These are phyloP conservation scores for Ichneumoninae sp. DNA, from an alignment of 2,888 invertebrate species.

Conservation along the genomic window DNA sequence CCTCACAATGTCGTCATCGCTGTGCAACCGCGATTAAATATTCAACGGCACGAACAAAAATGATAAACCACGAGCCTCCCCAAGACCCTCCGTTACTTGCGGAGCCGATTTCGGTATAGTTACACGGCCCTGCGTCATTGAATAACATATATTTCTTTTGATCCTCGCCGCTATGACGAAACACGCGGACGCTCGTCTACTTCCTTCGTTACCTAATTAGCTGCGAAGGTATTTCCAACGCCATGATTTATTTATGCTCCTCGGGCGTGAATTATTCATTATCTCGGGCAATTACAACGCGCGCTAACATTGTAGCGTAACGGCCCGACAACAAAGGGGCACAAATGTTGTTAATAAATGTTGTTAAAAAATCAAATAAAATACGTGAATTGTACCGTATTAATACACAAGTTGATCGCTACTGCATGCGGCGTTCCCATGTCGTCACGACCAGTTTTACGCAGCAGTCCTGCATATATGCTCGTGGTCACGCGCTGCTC, in stretches of 20 bases:
- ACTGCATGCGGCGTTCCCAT: constrained; percentile 39
- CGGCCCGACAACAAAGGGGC: constrained; percentile 15
- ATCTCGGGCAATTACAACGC: neutral
- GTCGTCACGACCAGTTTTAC: constrained; percentile 71
- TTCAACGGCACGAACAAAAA: constrained; percentile 1
- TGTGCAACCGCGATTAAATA: neutral
- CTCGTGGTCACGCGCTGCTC: constrained; percentile 64
- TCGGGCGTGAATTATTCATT: constrained; percentile 53
- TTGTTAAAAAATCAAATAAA: neutral
- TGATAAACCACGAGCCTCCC: neutral
- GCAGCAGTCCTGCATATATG: constrained; percentile 50
- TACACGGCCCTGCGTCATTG: neutral
- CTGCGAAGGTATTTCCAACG: constrained; percentile 47
- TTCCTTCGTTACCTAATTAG: constrained; percentile 51
- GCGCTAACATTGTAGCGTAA: constrained; percentile 28
- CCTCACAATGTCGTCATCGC: constrained; percentile 21
- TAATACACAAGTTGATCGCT: constrained; percentile 54
- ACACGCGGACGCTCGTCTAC: constrained; percentile 13
- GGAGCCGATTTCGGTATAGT: neutral
- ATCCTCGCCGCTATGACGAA: constrained; percentile 25
- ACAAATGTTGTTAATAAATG: constrained; percentile 4
- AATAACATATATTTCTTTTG: constrained; percentile 4
- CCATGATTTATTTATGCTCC: constrained; percentile 29
- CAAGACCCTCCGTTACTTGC: neutral
- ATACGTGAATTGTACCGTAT: neutral